These are phyloP conservation scores for Cylas formicarius DNA, from an alignment of 1,140 invertebrate species.

Conservation along the genomic window DNA sequence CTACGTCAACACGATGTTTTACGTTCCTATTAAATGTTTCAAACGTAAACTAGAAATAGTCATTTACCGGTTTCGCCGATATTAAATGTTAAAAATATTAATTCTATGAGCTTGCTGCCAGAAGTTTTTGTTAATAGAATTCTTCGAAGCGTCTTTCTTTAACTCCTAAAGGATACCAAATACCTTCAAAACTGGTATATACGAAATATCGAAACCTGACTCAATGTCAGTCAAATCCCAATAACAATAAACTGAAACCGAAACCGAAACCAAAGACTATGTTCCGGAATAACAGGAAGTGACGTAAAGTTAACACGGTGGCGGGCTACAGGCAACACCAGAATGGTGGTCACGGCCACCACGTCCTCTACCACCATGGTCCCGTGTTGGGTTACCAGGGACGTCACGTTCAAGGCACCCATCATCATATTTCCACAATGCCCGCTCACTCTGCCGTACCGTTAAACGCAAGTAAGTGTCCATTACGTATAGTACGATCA, in stretches of 20 bases:
- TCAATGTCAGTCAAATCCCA: neutral
- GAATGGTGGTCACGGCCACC: conserved; percentile 36
- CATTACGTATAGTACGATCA: conserved; percentile 1
- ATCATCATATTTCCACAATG: conserved; percentile 34
- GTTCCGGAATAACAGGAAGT: conserved; percentile 22
- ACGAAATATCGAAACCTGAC: conserved; percentile 7
- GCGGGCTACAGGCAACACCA: conserved; percentile 40
- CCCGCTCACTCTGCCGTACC: conserved; percentile 33
- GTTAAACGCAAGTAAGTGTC: conserved; percentile 40
- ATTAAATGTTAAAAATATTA: too few relatives aligned
- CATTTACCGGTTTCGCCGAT: too few relatives aligned
- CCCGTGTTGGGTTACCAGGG: conserved; percentile 36
- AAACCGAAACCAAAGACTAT: conserved; percentile 15
- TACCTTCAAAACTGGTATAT: too few relatives aligned
- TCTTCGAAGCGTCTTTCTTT: too few relatives aligned
- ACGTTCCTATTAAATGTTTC: too few relatives aligned
- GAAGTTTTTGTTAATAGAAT: too few relatives aligned
- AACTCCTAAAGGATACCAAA: too few relatives aligned
- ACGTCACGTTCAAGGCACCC: conserved; percentile 30
- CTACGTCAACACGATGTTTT: too few relatives aligned
- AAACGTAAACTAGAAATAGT: too few relatives aligned
- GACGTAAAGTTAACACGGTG: conserved; percentile 32
- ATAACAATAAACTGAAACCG: conserved; percentile 2
- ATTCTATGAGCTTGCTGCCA: too few relatives aligned
- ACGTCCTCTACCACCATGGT: conserved; percentile 39